A percentile compares a stretch with the other conserved stretches of the same genome.
phyloP scores from a whole-genome alignment of 2,888 invertebrate species.

The Autographa pulchrina region DNA sequence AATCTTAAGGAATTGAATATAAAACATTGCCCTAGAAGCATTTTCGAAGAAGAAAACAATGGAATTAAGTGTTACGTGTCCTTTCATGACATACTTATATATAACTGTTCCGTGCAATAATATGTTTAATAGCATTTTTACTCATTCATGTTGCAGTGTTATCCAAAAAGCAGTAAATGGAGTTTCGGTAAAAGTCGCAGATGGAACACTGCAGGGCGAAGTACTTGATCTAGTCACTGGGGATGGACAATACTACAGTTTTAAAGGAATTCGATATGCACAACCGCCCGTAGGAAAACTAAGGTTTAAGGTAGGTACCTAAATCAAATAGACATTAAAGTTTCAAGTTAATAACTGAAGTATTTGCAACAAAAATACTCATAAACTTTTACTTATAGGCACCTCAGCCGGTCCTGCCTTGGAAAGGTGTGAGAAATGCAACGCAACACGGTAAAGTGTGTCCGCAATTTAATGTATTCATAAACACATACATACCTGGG shows the following conservation, averaged over 20 bases:
- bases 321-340: background rate
- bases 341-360: background rate
- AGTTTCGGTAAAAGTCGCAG: background rate
- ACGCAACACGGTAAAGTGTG: conserved; percentile 29
- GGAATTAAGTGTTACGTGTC: too few species aligned
- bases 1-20: too few species aligned
- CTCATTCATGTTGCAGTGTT: background rate
- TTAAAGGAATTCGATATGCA: conserved; percentile 16
- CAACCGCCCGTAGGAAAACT: conserved; percentile 9
- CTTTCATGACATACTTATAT: too few species aligned
- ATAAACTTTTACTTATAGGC: conserved; percentile 15
- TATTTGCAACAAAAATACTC: background rate
- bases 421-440: conserved; percentile 28
- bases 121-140: too few species aligned
- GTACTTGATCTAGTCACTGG: background rate
- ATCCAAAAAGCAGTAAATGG: background rate
- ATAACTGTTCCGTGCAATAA: too few species aligned
- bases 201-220: conserved; percentile 8
- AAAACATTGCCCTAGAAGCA: too few species aligned
- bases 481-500: conserved; percentile 2
- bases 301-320: conserved; percentile 17
- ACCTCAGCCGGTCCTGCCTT: conserved; percentile 8
- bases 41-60: too few species aligned
- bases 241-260: conserved; percentile 8
- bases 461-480: conserved; percentile 17